These are phyloP conservation scores for Microchrysa polita DNA, from an alignment of 2,888 invertebrate genomes.

Conservation along the genomic window DNA sequence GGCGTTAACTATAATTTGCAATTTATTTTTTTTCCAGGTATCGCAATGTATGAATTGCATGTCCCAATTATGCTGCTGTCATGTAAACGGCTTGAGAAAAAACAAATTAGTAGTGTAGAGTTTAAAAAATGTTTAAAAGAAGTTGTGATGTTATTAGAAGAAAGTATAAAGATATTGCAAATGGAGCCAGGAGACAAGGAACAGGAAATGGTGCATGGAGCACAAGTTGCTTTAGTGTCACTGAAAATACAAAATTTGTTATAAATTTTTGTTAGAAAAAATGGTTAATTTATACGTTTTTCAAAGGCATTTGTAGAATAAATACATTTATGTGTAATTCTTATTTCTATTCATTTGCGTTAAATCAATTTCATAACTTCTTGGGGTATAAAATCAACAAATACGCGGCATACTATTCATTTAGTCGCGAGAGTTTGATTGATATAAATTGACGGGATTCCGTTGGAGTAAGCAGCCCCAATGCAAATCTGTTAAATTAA, in stretches of 20 bases:
- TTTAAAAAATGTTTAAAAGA: conserved; percentile 75
- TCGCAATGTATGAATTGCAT: conserved; percentile 85
- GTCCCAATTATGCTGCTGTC: conserved; percentile 82
- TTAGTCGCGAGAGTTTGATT: too few species aligned
- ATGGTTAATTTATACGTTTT: too few species aligned
- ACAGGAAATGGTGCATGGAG: conserved; percentile 77
- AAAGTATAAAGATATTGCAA: conserved; percentile 73
- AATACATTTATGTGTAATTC: too few species aligned
- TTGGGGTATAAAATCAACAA: too few species aligned
- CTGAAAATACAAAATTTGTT: conserved; percentile 23
- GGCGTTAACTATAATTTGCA: background rate
- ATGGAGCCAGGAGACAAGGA: conserved; percentile 79
- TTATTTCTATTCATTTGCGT: too few species aligned
- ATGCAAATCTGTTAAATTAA: too few species aligned
- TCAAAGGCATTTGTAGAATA: too few species aligned
- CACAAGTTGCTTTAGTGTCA: conserved; percentile 61
- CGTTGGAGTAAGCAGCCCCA: too few species aligned
- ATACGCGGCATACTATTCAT: too few species aligned
- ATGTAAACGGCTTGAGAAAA: conserved; percentile 72
- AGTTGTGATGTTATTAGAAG: conserved; percentile 71
- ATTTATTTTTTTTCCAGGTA: conserved; percentile 67
- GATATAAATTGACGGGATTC: too few species aligned
- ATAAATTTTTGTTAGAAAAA: background rate
- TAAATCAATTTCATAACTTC: too few species aligned
- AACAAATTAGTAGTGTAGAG: conserved; percentile 69